Conservation (phyloP, 2,888 invertebrate genomes). For the Trypoxylon attenuatum region DNA sequence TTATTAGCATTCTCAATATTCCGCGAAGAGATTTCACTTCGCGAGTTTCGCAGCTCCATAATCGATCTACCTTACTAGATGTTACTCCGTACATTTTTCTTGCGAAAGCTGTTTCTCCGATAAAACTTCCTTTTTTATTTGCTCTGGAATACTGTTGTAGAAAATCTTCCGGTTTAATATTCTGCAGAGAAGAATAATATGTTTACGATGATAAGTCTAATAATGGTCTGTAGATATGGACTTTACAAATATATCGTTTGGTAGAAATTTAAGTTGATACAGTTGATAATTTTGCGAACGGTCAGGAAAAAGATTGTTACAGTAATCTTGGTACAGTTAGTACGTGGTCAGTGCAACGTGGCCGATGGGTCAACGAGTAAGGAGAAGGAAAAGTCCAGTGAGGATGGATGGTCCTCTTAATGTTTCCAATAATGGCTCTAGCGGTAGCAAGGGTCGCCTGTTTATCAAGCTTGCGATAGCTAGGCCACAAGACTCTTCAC, state of each 20-base stretch:
- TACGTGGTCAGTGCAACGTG: conserved; percentile 16
- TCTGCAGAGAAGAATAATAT: too few species aligned
- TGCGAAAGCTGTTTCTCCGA: background rate
- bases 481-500: conserved; percentile 45
- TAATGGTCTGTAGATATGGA: too few species aligned
- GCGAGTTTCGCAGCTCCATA: background rate
- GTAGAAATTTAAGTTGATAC: too few species aligned
- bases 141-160: too few species aligned
- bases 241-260: too few species aligned
- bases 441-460: conserved; percentile 58
- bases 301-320: conserved; percentile 5
- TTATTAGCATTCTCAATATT: conserved; percentile 10
- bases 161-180: too few species aligned
- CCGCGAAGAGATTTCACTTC: background rate
- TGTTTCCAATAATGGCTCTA: conserved; percentile 67
- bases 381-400: conserved; percentile 30
- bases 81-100: background rate
- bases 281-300: too few species aligned
- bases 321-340: conserved; percentile 29
- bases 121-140: too few species aligned
- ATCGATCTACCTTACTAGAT: conserved; percentile 4
- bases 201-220: too few species aligned
- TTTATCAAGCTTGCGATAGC: conserved; percentile 59
- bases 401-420: conserved; percentile 66
- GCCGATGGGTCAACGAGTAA: conserved; percentile 12